A percentile compares a stretch with the other conserved stretches of the same genome.
These are phyloP conservation scores for Theodoxus fluviatilis DNA, from an alignment of 2,888 invertebrate species.

Conservation along the genomic window DNA sequence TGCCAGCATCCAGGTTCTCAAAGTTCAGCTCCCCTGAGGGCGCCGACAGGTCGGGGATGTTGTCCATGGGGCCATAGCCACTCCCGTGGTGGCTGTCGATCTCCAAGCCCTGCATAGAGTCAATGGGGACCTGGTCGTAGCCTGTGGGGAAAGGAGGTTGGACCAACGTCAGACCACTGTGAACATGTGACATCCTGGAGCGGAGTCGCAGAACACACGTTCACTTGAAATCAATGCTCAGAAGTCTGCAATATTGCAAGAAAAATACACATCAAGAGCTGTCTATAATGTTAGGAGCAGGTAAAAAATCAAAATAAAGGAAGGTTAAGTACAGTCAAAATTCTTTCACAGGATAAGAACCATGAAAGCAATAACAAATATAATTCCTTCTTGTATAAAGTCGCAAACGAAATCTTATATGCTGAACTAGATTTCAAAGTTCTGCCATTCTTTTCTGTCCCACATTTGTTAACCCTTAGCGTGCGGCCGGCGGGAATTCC, in stretches of 20 bases:
- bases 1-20: slow-evolving; percentile 72
- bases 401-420: neutral
- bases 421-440: no score
- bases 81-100: slow-evolving; percentile 76
- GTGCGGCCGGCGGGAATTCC: no score
- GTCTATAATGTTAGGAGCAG: neutral
- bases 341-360: no score
- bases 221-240: no score
- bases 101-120: slow-evolving; percentile 93
- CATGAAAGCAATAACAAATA: neutral
- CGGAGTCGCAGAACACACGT: no score
- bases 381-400: neutral
- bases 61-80: slow-evolving; percentile 82
- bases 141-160: no score
- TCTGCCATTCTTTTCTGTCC: no score
- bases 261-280: neutral
- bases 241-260: no score
- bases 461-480: no score
- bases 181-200: no score
- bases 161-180: slow-evolving; percentile 13
- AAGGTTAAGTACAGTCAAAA: neutral
- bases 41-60: slow-evolving; percentile 54
- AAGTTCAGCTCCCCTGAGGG: slow-evolving; percentile 79
- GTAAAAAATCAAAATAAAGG: neutral
- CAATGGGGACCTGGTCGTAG: slow-evolving; percentile 97